Evolutionary conservation across 1,140 invertebrate genomes (phyloP), one percentile per base, ranked within the genome.

Genomic region (Lepidotrigona ventralis): DNA sequence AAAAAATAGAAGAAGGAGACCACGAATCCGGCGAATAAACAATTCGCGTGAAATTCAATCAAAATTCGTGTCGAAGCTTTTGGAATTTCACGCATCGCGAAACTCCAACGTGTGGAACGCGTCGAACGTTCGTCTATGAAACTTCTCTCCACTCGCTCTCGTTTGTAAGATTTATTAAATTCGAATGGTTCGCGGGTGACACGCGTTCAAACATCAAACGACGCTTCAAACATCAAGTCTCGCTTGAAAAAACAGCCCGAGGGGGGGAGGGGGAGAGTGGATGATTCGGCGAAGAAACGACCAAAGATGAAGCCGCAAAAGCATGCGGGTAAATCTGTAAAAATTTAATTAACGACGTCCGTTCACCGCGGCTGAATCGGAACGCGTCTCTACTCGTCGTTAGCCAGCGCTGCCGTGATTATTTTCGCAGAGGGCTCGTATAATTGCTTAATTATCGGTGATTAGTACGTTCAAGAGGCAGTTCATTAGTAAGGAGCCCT

Each of bases 361-460:
- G 53, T 70, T 70, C 17, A 8, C 23, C 17, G 53, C 66, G 33
- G n/a, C 9, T 4, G 54, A 71, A 79, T 72, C 78, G 68, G 8
- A 15, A 29, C 58, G 11, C 11, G 46, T 60, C 54, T n/a, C 54
- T n/a, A 46, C 0, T 46, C 39, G 68, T 60, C 54, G 68, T 72
- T 72, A 60, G 66, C 17, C 53, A 15, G 23, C 39, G 19, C 2
- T 33, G 14, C 60, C 56, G 69, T 51, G n/a, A 80, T 80, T 72
- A 80, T 73, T 80, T 72, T 60, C 21, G 21, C 54, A 71, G 33
- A n/a, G 66, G n/a, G 5, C 54, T 79, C 54, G n/a, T 46, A 26
- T 79, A 79, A 79, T 79, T 60, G 56, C 54, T 21, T 71, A 73
- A 72, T 80, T 80, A 72, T 80, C 54, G 54, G 33, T 80, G 78